Base-by-base conservation (phyloP, 2,113 vertebrate species). In the Saguinus imperator region DNA sequence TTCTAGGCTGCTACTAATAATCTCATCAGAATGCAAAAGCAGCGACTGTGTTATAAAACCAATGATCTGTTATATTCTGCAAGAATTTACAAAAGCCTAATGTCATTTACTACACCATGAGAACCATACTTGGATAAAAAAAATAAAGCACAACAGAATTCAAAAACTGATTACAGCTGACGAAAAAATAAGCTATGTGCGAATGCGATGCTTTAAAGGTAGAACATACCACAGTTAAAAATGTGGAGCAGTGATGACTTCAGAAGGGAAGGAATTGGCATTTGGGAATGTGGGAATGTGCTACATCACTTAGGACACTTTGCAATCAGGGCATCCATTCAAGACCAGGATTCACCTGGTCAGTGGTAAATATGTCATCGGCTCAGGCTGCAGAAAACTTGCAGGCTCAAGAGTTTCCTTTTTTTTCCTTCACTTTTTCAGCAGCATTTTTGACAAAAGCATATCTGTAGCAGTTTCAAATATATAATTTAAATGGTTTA, bases 41-140 rank as follows among this genome's bases (percentile, higher is more conserved):
- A 99, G 99, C 98, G 98, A 99, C 99, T 99, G 99, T 99, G 99
- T 99, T 99, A 99, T 99, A 99, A 99, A 99, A 99, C 98, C 99
- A 99, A 99, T 99, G 99, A 99, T 99, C 99, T 99, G 99, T 99
- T 99, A 99, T 99, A 99, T 99, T 99, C 99, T 99, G 99, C 98
- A 99, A 99, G 99, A 99, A 99, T 99, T 99, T 99, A 99, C 99
- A 99, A 99, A 99, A 99, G 99, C 98, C 99, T 99, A 99, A 99
- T 99, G 99, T 99, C 99, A 99, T 99, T 99, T 99, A 99, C 98
- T 99, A 99, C 98, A 99, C 98, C 98, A 99, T 87, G 98, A 99
- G 99, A 99, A 99, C 98, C 98, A 98, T 98, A 98, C 98, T 98
- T 98, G 98, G 98, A 98, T 98, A 98, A 98, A 99, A 98, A 99